These are phyloP conservation scores for Euschistus heros DNA, from an alignment of 1,140 invertebrate species.

Conservation along the genomic window DNA sequence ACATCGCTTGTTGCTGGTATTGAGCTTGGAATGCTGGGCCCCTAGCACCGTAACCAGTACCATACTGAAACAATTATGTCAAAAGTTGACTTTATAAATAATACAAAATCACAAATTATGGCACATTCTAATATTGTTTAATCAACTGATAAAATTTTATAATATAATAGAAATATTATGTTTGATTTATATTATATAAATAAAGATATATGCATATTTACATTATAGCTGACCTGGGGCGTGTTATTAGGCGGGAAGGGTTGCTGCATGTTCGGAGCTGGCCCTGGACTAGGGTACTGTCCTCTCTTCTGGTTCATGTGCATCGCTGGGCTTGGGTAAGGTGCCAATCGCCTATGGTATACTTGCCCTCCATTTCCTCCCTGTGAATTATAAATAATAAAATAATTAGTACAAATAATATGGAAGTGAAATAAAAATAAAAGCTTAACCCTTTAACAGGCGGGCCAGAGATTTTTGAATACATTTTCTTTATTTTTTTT, in stretches of 20 bases:
- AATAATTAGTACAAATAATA: no score
- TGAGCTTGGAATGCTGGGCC: slow-evolving; percentile 51
- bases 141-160: no score
- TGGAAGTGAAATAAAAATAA: no score
- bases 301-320: slow-evolving; percentile 68
- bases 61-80: slow-evolving; percentile 39
- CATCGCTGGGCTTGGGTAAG: slow-evolving; percentile 69
- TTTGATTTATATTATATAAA: no score
- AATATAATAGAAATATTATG: no score
- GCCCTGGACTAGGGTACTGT: slow-evolving; percentile 33
- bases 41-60: slow-evolving; percentile 39
- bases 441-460: no score
- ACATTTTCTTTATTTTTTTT: no score
- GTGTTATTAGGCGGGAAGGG: slow-evolving; percentile 42
- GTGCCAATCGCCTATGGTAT: slow-evolving; percentile 54
- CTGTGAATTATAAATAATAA: no score
- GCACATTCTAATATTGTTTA: no score
- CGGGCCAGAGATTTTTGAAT: no score
- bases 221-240: neutral
- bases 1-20: slow-evolving; percentile 39
- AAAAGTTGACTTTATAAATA: neutral
- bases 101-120: no score
- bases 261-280: slow-evolving; percentile 38
- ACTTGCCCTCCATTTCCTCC: slow-evolving; percentile 35
- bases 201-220: no score